These are phyloP conservation scores for Oeneis ivallda DNA, from an alignment of 2,888 invertebrate genomes.

Conservation along the genomic window DNA sequence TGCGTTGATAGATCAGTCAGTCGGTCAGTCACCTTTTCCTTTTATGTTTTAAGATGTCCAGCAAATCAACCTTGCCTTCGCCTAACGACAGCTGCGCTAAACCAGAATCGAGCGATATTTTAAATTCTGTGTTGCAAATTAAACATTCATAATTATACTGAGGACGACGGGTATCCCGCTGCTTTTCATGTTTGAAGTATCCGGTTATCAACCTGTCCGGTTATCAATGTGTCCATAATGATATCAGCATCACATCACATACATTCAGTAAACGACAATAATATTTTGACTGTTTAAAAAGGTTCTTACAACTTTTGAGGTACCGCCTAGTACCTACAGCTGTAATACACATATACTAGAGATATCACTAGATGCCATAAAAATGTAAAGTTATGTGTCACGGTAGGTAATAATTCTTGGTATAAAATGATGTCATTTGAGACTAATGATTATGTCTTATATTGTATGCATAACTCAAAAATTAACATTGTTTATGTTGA, in stretches of 20 bases:
- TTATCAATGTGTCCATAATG: background rate
- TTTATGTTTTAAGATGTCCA: too few relatives aligned
- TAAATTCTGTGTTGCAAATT: background rate
- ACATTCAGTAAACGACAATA: background rate
- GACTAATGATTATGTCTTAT: background rate
- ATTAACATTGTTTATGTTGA: too few relatives aligned
- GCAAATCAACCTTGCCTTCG: background rate
- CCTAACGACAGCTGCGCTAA: background rate
- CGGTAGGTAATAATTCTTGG: background rate
- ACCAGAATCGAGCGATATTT: background rate
- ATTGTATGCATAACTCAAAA: constrained; percentile 5
- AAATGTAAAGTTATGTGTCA: background rate
- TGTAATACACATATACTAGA: constrained; percentile 2
- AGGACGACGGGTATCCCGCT: background rate
- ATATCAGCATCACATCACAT: too few relatives aligned
- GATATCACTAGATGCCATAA: background rate
- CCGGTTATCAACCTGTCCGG: background rate
- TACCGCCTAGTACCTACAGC: background rate
- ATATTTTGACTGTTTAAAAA: background rate
- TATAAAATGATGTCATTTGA: background rate
- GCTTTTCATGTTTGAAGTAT: background rate
- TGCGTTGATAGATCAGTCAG: too few relatives aligned
- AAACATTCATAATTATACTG: background rate
- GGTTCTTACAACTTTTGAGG: background rate
- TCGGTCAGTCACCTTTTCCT: too few relatives aligned